phyloP scores from a whole-genome alignment of 2,113 vertebrate genomes.

The Poeciliopsis prolifica region DNA sequence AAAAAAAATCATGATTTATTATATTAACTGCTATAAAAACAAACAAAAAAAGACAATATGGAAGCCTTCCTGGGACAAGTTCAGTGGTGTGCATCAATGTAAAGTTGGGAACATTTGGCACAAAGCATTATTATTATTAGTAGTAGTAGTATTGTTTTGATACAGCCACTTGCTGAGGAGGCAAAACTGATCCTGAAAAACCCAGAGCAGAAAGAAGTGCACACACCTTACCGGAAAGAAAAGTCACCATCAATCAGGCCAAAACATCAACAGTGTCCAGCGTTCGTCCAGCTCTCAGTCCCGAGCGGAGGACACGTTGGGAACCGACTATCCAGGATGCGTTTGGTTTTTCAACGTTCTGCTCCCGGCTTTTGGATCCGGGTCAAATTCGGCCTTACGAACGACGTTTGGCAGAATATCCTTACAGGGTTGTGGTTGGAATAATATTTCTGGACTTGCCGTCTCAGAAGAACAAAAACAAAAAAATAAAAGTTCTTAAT shows the following conservation, averaged over 20 bases:
- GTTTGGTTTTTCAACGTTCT: not conserved
- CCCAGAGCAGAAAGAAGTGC: not conserved
- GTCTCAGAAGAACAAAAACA: not conserved
- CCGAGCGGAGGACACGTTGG: not conserved
- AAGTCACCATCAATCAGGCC: not conserved
- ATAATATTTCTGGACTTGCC: not conserved
- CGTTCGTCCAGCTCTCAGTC: not conserved
- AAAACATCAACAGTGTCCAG: not conserved
- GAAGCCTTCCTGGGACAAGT: constrained; percentile 30
- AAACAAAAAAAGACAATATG: constrained; percentile 39
- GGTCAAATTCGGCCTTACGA: not conserved
- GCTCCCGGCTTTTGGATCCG: not conserved
- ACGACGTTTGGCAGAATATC: not conserved
- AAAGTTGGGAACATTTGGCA: constrained; percentile 26
- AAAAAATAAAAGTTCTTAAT: not conserved
- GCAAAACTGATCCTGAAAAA: constrained; percentile 2
- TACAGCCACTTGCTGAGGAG: not conserved
- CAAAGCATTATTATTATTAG: not conserved
- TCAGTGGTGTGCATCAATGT: constrained; percentile 6
- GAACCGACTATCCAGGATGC: not conserved
- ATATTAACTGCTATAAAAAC: constrained; percentile 42
- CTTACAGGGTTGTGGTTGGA: not conserved
- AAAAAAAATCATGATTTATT: constrained; percentile 57
- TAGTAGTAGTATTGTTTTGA: too few relatives aligned
- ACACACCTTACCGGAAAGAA: not conserved